Evolutionary conservation across 2,797 vertebrate species (phyloP).

Genomic region (Loriculus beryllinus): DNA sequence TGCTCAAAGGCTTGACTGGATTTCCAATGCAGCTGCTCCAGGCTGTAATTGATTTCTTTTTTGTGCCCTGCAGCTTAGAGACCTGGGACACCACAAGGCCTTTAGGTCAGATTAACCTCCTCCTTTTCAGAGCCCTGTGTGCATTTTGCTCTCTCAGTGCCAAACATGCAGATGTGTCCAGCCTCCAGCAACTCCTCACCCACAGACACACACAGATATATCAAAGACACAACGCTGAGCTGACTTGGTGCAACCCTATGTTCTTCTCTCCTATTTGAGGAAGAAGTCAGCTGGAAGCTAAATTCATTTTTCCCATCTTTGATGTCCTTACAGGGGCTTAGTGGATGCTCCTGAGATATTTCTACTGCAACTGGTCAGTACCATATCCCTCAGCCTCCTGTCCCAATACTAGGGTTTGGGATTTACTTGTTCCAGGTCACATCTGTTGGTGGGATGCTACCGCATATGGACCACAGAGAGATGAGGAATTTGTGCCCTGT

Average conservation of each 20-base stretch:
- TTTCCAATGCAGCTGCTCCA: background rate
- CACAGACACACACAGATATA: background rate
- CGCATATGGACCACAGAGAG: rapidly evolving
- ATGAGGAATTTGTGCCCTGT: background rate
- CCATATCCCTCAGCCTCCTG: background rate
- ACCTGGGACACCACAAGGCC: background rate
- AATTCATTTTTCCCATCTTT: background rate
- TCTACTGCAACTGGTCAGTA: background rate
- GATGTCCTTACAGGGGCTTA: background rate
- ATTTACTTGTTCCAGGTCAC: background rate
- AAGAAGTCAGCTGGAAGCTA: background rate
- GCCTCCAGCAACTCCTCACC: background rate
- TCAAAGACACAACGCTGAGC: background rate
- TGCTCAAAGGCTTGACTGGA: background rate
- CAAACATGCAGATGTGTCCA: background rate
- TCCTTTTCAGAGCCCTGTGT: background rate
- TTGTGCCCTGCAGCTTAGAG: background rate
- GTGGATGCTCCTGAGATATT: background rate
- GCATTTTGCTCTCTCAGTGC: background rate
- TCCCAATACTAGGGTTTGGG: background rate
- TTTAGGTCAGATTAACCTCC: background rate
- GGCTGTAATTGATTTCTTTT: background rate
- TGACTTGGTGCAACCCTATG: too few species aligned
- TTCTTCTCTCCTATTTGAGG: background rate
- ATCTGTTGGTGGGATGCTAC: background rate